Evolutionary conservation across 2,888 invertebrate species (phyloP).

Genomic region (Coenonympha arcania): DNA sequence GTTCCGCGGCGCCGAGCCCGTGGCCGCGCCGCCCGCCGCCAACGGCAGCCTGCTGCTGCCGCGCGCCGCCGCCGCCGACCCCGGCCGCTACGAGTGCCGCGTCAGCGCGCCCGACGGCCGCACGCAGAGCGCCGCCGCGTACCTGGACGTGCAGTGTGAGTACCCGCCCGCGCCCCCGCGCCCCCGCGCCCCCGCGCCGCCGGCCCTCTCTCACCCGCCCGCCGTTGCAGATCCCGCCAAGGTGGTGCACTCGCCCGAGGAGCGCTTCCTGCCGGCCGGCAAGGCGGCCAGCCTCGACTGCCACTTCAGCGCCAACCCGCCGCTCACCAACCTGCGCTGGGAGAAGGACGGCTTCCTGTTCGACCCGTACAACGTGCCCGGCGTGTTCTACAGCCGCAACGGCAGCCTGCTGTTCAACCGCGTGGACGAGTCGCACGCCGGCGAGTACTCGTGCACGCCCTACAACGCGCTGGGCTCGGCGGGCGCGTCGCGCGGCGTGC

Average conservation of each 20-base stretch:
- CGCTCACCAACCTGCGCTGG: constrained; percentile 91
- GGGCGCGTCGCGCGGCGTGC: constrained; percentile 87
- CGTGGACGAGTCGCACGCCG: constrained; percentile 89
- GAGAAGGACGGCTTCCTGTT: constrained; percentile 93
- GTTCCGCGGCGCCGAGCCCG: no score
- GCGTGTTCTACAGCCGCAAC: constrained; percentile 87
- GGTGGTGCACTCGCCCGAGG: constrained; percentile 89
- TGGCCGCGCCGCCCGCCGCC: no score
- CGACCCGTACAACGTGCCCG: constrained; percentile 91
- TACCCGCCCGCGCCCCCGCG: no score
- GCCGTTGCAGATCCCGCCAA: no score
- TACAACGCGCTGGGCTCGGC: constrained; percentile 90
- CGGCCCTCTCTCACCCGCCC: no score
- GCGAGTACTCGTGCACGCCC: constrained; percentile 92
- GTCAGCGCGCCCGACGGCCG: constrained; percentile 83
- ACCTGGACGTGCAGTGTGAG: constrained; percentile 93
- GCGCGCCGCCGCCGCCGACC: constrained; percentile 85
- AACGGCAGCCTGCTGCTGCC: constrained; percentile 87
- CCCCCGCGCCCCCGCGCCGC: no score
- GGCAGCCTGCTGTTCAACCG: constrained; percentile 88
- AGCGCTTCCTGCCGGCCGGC: constrained; percentile 88
- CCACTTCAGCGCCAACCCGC: constrained; percentile 93
- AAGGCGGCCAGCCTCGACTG: constrained; percentile 89
- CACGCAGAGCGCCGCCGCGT: constrained; percentile 86
- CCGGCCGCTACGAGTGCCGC: constrained; percentile 90